phyloP scores from a whole-genome alignment of 1,140 invertebrate species.

The Trigoniulus corallinus region DNA sequence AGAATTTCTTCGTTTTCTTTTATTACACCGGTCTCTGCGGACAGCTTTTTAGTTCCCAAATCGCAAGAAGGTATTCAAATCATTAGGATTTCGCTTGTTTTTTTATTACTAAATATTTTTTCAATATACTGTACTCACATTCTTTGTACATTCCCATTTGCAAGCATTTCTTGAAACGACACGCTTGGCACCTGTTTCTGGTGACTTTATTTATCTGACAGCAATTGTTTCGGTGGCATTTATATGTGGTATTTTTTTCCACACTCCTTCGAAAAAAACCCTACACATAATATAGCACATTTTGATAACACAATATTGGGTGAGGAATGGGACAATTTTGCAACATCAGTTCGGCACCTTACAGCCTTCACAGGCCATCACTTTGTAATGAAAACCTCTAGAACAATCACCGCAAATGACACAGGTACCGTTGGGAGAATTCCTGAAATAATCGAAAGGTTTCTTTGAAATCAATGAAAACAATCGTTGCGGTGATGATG shows the following conservation, averaged over 20 bases:
- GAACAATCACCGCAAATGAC: slow-evolving; percentile 28
- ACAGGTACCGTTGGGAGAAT: too few relatives aligned
- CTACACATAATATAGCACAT: neutral
- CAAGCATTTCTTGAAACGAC: neutral
- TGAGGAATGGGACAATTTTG: neutral
- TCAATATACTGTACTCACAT: too few relatives aligned
- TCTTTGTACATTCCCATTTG: neutral
- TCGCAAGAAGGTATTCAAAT: too few relatives aligned
- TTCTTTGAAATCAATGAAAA: too few relatives aligned
- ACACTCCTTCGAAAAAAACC: neutral
- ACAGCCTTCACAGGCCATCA: slow-evolving; percentile 29
- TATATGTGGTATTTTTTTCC: neutral
- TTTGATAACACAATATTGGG: neutral
- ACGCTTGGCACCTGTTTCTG: neutral
- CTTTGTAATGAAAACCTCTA: slow-evolving; percentile 29
- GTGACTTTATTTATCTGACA: neutral
- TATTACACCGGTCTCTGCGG: too few relatives aligned
- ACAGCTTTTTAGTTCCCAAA: too few relatives aligned
- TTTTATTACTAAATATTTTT: too few relatives aligned
- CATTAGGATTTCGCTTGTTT: too few relatives aligned
- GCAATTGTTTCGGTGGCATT: neutral
- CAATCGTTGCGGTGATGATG: too few relatives aligned
- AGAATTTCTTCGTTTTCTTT: too few relatives aligned
- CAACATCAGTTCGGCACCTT: slow-evolving; percentile 20
- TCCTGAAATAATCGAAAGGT: too few relatives aligned